phyloP scores from a whole-genome alignment of 92 coral and sea anemone genomes.

The Micromussa lordhowensis region DNA sequence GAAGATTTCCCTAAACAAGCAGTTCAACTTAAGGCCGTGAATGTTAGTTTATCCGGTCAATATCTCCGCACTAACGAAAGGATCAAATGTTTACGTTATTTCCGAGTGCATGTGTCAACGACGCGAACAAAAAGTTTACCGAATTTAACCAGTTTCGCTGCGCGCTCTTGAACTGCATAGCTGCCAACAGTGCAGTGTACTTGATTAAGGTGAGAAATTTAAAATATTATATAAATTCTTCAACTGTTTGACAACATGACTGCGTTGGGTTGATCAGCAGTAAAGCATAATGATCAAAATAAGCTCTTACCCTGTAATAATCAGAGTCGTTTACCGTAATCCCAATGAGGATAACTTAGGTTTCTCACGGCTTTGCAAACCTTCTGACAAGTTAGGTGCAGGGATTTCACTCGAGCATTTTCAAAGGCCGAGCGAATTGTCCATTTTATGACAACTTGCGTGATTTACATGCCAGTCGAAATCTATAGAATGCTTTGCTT shows the following conservation, averaged over 20 bases:
- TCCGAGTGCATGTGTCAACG: no score
- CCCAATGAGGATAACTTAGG: not conserved
- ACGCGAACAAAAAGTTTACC: no score
- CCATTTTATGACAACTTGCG: not conserved
- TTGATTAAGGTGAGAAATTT: not conserved
- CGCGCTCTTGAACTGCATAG: not conserved
- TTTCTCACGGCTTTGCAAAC: not conserved
- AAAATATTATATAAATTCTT: no score
- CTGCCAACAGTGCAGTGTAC: not conserved
- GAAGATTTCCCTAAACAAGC: not conserved
- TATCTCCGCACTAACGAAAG: not conserved
- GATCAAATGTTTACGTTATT: not conserved
- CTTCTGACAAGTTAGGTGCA: not conserved
- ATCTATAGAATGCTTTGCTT: not conserved
- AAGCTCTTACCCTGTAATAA: no score
- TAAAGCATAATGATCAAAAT: no score
- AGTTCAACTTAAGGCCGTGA: not conserved
- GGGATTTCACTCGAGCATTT: not conserved
- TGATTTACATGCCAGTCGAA: not conserved
- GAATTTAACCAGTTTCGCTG: not conserved
- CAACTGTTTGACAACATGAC: not conserved
- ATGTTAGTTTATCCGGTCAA: not conserved
- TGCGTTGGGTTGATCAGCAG: no score
- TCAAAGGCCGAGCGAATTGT: not conserved
- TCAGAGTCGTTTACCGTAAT: not conserved